Evolutionary conservation across 2,888 invertebrate species (phyloP).

Genomic region (Vanessa cardui): DNA sequence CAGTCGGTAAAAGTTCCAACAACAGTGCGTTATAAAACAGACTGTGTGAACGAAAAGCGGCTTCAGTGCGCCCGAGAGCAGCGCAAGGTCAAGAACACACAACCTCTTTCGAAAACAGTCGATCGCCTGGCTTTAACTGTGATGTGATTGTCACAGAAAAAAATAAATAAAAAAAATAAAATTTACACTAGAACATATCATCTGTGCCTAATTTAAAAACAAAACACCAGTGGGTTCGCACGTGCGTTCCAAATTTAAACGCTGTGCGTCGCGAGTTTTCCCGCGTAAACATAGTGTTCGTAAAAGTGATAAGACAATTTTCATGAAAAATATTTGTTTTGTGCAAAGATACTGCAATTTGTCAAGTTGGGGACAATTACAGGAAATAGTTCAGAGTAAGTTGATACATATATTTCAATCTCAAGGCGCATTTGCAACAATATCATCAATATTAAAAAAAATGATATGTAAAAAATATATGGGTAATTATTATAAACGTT

Average conservation of each 20-base stretch:
- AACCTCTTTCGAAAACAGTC: slow-evolving; percentile 68
- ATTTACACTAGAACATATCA: slow-evolving; percentile 41
- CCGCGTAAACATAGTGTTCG: slow-evolving; percentile 43
- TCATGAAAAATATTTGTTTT: slow-evolving; percentile 8
- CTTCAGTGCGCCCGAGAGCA: slow-evolving; percentile 70
- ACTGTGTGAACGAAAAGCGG: slow-evolving; percentile 67
- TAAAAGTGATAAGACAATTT: slow-evolving; percentile 13
- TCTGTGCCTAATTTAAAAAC: slow-evolving; percentile 41
- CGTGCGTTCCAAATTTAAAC: slow-evolving; percentile 66
- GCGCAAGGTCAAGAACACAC: slow-evolving; percentile 78
- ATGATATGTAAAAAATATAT: too few species aligned
- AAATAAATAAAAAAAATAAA: slow-evolving; percentile 45
- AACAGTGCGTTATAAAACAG: slow-evolving; percentile 78
- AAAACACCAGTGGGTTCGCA: slow-evolving; percentile 43
- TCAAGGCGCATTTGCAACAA: not conserved
- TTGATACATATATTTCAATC: not conserved
- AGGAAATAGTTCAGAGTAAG: slow-evolving; percentile 12
- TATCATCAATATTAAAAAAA: not conserved
- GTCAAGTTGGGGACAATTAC: slow-evolving; percentile 32
- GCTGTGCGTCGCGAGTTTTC: slow-evolving; percentile 41
- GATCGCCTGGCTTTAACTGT: slow-evolving; percentile 57
- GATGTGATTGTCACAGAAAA: slow-evolving; percentile 59
- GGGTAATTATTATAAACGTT: not conserved
- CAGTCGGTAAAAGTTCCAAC: slow-evolving; percentile 74
- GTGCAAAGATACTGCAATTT: slow-evolving; percentile 11